Conservation (phyloP, 2,888 invertebrate genomes). For the Drosophila hamatofila region DNA sequence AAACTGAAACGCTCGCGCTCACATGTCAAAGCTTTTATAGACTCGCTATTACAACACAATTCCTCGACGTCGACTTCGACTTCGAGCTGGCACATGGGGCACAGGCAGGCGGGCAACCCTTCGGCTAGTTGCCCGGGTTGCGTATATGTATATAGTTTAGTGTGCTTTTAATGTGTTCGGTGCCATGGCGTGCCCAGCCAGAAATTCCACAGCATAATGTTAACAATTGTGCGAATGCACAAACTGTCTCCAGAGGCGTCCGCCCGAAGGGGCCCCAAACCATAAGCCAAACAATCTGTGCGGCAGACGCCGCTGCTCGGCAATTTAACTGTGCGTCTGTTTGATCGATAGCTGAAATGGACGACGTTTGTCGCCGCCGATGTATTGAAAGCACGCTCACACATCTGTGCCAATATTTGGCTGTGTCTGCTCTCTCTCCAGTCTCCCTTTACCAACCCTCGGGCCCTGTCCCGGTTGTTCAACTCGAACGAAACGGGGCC, state of each 20-base stretch:
- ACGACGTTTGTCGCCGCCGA: conserved; percentile 73
- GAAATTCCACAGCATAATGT: conserved; percentile 80
- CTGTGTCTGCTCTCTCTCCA: not conserved
- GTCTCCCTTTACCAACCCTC: not conserved
- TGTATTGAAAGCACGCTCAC: conserved; percentile 68
- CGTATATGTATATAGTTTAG: conserved; percentile 62
- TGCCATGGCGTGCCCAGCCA: conserved; percentile 82
- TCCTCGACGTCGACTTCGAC: conserved; percentile 16
- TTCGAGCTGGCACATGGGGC: not conserved
- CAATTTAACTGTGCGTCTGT: conserved; percentile 71
- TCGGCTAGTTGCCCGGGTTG: conserved; percentile 22
- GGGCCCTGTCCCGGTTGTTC: conserved; percentile 59
- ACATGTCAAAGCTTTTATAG: conserved; percentile 81
- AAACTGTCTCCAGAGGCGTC: conserved; percentile 38
- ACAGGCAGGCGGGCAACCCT: conserved; percentile 11
- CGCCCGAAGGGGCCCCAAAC: not conserved
- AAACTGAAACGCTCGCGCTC: conserved; percentile 64
- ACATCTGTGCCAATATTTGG: conserved; percentile 67
- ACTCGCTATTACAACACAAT: conserved; percentile 65
- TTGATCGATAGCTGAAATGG: conserved; percentile 80
- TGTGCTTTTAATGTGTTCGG: conserved; percentile 83
- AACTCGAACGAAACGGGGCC: conserved; percentile 66
- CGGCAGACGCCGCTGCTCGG: conserved; percentile 29
- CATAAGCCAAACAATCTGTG: not conserved
- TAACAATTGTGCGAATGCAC: conserved; percentile 57